Evolutionary conservation across 1,140 invertebrate species (phyloP).

Genomic region (Daktulosphaira vitifoliae): DNA sequence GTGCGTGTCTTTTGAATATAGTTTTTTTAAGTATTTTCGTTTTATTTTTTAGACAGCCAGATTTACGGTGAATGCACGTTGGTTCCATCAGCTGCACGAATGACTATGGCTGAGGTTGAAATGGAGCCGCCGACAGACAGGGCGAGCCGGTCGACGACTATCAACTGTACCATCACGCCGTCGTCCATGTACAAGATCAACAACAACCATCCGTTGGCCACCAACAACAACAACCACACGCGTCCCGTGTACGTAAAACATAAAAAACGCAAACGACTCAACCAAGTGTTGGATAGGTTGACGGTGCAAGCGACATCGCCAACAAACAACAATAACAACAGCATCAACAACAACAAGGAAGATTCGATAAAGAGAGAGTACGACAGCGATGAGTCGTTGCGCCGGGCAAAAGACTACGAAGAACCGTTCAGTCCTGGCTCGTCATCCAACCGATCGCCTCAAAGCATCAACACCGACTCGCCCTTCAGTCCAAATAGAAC

Average conservation of each 20-base stretch:
- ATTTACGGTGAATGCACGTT: conserved; percentile 43
- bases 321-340: conserved; percentile 41
- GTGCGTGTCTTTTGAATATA: too few relatives aligned
- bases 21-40: too few relatives aligned
- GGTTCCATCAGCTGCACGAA: conserved; percentile 52
- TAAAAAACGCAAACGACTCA: conserved; percentile 63
- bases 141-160: conserved; percentile 26
- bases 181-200: conserved; percentile 44
- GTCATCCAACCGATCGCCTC: conserved; percentile 48
- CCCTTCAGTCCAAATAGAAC: conserved; percentile 48
- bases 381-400: conserved; percentile 44
- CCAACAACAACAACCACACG: conserved; percentile 45
- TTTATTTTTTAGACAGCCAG: too few relatives aligned
- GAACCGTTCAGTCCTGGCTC: conserved; percentile 51
- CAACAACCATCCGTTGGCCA: conserved; percentile 50
- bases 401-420: conserved; percentile 44
- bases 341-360: conserved; percentile 42
- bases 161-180: conserved; percentile 43
- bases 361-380: conserved; percentile 49
- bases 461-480: conserved; percentile 49
- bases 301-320: conserved; percentile 45
- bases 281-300: conserved; percentile 64
- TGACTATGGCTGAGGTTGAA: conserved; percentile 59
- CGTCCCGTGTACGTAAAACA: conserved; percentile 43
- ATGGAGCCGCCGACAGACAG: conserved; percentile 45